Conservation (phyloP, 2,113 vertebrate species). For the Strigops habroptila region DNA sequence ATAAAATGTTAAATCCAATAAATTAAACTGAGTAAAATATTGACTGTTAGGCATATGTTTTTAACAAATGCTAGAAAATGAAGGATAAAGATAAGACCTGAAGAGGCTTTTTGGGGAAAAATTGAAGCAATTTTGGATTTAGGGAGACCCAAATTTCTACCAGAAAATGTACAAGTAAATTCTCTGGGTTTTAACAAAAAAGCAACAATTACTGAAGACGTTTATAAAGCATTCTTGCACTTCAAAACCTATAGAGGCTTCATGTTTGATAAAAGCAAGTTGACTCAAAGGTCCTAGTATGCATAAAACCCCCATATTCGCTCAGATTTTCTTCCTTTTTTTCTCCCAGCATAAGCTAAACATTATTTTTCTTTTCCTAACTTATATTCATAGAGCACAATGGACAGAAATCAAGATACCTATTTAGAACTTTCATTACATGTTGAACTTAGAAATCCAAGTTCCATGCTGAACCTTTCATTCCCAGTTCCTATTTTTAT, state of each 20-base stretch:
- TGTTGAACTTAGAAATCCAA: background rate
- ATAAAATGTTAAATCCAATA: background rate
- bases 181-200: background rate
- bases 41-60: background rate
- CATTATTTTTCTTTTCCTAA: background rate
- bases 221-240: background rate
- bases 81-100: background rate
- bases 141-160: background rate
- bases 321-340: background rate
- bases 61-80: background rate
- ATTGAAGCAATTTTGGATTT: background rate
- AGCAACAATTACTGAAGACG: background rate
- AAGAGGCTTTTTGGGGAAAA: background rate
- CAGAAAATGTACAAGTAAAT: background rate
- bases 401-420: background rate
- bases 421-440: background rate
- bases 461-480: background rate
- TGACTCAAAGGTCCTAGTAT: background rate
- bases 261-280: background rate
- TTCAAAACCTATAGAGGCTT: background rate
- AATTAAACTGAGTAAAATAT: background rate
- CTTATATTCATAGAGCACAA: background rate
- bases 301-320: background rate
- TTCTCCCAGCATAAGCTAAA: background rate
- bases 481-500: background rate